Evolutionary conservation across 1,140 invertebrate genomes (phyloP), one percentile per base, ranked within the genome.

Genomic region (Argopecten irradians): DNA sequence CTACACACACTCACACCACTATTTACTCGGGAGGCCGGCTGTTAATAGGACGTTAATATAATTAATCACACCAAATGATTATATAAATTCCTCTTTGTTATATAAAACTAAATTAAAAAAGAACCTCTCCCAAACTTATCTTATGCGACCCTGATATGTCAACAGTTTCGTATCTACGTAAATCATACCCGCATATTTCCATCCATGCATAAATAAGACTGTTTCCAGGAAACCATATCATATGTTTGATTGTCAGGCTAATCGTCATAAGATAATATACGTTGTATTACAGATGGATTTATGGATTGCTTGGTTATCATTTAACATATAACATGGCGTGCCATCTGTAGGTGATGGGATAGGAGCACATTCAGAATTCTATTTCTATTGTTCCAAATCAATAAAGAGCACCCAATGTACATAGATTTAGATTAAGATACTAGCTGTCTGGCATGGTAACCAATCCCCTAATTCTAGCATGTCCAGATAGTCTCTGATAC

Each of bases 341-440:
- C 1, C n/a, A 71, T 71, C 28, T 71, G 1, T 3, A 7, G 55
- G 55, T n/a, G 55, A 71, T 71, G 55, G 22, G 55, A 16, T 71
- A n/a, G 28, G n/a, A 28, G 5, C 28, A 28, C n/a, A 71, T 71
- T 7, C 14, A n/a, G 16, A 71, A 71, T 71, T 71, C 55, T 22
- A 71, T n/a, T 71, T 71, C 55, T n/a, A 71, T 71, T 71, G 55
- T 71, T 71, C n/a, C n/a, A n/a, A 71, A 71, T 71, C 55, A 71
- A 71, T 71, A 71, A 28, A 71, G 55, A 71, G 55, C 22, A 71
- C 28, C 55, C 55, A 71, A 28, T 28, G 5, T 71, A 28, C n/a
- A 71, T 71, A 71, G 22, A 71, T 71, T 71, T 71, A 71, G 22
- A 71, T 71, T 28, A 71, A 71, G 55, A 71, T 28, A 71, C 22